Conservation (phyloP, 2,797 vertebrate species). For the Micromesistius poutassou region DNA sequence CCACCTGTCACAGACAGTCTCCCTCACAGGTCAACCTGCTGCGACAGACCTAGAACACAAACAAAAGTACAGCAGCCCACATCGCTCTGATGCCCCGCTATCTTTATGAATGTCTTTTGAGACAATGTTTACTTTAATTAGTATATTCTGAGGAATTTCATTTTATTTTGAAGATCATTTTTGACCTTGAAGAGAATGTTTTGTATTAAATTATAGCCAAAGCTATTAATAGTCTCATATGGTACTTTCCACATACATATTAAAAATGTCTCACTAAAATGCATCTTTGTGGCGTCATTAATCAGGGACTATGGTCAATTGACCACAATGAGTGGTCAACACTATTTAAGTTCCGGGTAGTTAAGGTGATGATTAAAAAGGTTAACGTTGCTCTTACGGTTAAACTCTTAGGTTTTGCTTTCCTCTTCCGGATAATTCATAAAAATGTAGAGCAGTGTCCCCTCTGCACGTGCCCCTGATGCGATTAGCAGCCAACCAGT, state of each 20-base stretch:
- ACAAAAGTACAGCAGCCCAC: slow-evolving; percentile 36
- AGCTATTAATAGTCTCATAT: background rate
- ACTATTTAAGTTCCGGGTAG: background rate
- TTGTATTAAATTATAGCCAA: background rate
- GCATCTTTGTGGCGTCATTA: background rate
- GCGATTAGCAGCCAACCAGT: slow-evolving; percentile 29
- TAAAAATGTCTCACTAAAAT: slow-evolving; percentile 1
- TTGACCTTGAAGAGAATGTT: background rate
- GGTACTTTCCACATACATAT: background rate
- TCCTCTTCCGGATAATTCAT: background rate
- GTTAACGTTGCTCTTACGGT: background rate
- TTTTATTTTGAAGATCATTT: background rate
- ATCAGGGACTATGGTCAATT: background rate
- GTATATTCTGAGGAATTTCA: background rate
- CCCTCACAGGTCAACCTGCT: slow-evolving; percentile 38
- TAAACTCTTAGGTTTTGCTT: background rate
- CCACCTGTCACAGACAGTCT: slow-evolving; percentile 56
- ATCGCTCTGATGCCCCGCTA: slow-evolving; percentile 27
- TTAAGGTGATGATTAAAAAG: background rate
- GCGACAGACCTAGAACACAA: slow-evolving; percentile 35
- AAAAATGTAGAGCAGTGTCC: slow-evolving; percentile 8
- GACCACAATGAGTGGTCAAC: background rate
- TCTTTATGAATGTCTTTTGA: slow-evolving; percentile 18
- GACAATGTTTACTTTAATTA: background rate
- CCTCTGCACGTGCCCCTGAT: slow-evolving; percentile 28